phyloP scores from a whole-genome alignment of 2,888 invertebrate genomes.

The Caenorhabditis uteleia region DNA sequence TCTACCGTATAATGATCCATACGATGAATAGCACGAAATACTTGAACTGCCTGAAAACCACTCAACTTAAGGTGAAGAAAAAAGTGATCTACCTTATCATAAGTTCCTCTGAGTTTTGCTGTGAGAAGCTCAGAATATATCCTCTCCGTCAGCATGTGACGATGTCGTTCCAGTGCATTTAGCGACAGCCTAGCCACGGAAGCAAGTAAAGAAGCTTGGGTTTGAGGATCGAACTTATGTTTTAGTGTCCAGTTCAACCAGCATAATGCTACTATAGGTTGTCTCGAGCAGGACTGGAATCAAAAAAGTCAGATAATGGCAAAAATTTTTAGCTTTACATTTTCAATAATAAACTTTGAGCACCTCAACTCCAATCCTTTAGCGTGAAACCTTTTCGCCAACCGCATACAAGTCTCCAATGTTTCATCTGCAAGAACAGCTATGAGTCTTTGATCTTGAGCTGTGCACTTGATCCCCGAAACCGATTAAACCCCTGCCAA shows the following conservation, averaged over 20 bases:
- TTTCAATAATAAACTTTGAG: conserved; percentile 60
- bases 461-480: background rate
- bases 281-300: conserved; percentile 37
- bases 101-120: conserved; percentile 64
- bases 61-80: background rate
- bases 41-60: conserved; percentile 56
- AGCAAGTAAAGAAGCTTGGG: conserved; percentile 53
- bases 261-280: conserved; percentile 66
- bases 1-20: conserved; percentile 68
- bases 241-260: conserved; percentile 68
- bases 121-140: conserved; percentile 63
- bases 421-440: conserved; percentile 59
- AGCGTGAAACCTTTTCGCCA: conserved; percentile 63
- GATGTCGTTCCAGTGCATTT: conserved; percentile 61
- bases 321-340: conserved; percentile 39
- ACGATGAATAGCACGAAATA: conserved; percentile 65
- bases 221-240: conserved; percentile 58
- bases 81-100: conserved; percentile 55
- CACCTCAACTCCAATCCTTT: conserved; percentile 62
- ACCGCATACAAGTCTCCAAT: conserved; percentile 68
- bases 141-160: conserved; percentile 65
- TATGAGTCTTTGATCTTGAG: background rate
- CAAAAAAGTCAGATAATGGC: background rate
- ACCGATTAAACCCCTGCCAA: conserved; percentile 1
- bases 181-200: conserved; percentile 62